Conservation (phyloP, 2,888 invertebrate genomes). For the Proisotoma minuta region DNA sequence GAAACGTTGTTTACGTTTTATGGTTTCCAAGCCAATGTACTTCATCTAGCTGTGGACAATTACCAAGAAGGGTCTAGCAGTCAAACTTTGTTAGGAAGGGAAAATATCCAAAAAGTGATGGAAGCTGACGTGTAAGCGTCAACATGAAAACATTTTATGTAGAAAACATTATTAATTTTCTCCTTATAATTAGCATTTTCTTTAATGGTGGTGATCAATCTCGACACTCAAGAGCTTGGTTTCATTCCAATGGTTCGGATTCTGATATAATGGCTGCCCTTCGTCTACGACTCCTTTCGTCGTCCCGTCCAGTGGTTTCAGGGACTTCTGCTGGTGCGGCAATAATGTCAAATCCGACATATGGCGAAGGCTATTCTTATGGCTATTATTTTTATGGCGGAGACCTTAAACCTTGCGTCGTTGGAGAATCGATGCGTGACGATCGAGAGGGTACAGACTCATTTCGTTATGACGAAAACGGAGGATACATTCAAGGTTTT, state of each 20-base stretch:
- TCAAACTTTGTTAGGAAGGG: not conserved
- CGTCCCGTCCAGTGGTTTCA: constrained; percentile 14
- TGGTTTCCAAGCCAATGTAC: constrained; percentile 24
- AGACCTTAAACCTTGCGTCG: constrained; percentile 21
- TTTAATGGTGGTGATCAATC: constrained; percentile 36
- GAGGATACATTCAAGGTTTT: constrained; percentile 27
- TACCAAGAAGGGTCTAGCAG: constrained; percentile 3
- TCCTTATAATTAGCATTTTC: constrained; percentile 19
- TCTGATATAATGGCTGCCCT: constrained; percentile 23
- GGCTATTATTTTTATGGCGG: constrained; percentile 32
- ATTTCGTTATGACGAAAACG: constrained; percentile 24
- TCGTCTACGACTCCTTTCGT: constrained; percentile 9
- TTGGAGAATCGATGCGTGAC: constrained; percentile 25
- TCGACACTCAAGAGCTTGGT: constrained; percentile 27
- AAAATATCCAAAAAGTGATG: not conserved
- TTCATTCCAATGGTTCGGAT: constrained; percentile 29
- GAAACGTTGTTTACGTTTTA: constrained; percentile 24
- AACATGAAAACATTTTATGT: too few species aligned
- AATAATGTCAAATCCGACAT: constrained; percentile 17
- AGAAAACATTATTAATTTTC: not conserved
- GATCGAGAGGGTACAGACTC: constrained; percentile 22
- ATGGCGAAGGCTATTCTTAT: constrained; percentile 27
- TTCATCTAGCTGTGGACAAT: constrained; percentile 29
- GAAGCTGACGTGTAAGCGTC: not conserved
- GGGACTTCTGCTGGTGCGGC: constrained; percentile 32